Evolutionary conservation across 2,888 invertebrate genomes (phyloP).

Genomic region (Phaonia tiefii): DNA sequence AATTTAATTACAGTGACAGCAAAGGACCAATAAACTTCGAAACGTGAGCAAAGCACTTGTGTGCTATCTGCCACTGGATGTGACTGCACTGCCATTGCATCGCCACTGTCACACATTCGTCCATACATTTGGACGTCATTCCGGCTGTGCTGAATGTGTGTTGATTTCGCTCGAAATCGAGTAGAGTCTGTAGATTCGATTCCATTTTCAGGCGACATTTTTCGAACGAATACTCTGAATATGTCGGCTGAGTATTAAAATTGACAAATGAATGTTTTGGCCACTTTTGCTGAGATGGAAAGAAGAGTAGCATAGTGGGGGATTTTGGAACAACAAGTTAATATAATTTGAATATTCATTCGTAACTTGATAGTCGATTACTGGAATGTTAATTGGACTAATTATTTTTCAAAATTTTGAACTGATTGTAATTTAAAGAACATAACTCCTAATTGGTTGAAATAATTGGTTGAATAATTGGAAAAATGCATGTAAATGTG

Average conservation of each 20-base stretch:
- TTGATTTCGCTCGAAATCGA: neutral
- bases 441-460: too few relatives aligned
- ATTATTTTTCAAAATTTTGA: too few relatives aligned
- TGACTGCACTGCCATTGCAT: neutral
- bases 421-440: too few relatives aligned
- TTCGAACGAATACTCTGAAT: slow-evolving; percentile 15
- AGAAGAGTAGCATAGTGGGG: too few relatives aligned
- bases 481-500: too few relatives aligned
- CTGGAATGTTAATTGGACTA: too few relatives aligned
- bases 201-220: slow-evolving; percentile 6
- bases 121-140: neutral
- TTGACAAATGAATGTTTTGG: slow-evolving; percentile 54
- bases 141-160: neutral
- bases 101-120: slow-evolving; percentile 19
- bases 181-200: neutral
- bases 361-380: too few relatives aligned
- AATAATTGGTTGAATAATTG: too few relatives aligned
- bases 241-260: slow-evolving; percentile 50
- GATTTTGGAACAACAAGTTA: too few relatives aligned
- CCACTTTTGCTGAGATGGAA: neutral
- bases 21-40: slow-evolving; percentile 58
- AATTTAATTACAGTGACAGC: slow-evolving; percentile 70
- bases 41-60: slow-evolving; percentile 43
- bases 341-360: too few relatives aligned
- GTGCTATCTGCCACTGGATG: neutral